Evolutionary conservation across 2,888 invertebrate genomes (phyloP), one percentile per base, ranked within the genome.

Genomic region (Eupithecia subumbrata): DNA sequence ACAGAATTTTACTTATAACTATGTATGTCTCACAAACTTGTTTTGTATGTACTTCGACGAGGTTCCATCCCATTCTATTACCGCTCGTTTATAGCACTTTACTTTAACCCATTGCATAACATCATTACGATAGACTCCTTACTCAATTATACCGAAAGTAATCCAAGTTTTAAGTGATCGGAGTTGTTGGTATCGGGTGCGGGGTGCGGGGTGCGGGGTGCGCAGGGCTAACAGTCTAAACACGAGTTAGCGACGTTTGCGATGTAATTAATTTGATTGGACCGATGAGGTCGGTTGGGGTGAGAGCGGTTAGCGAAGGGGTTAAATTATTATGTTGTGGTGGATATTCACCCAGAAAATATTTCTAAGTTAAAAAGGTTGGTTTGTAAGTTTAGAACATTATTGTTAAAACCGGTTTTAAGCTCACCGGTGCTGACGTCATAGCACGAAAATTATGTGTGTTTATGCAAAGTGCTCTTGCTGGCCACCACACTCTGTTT

Each of bases 221-320:
- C n/a, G n/a, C n/a, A n/a, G 82, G 83, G 86, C 87, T 84, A 85
- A 25, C 60, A 83, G 81, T 85, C 81, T 84, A 87, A 87, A 85
- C 85, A 85, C 81, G 83, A 86, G 86, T 85, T 82, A 81, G 79
- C 78, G 78, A 80, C 84, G 83, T 82, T 83, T 81, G 79, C 81
- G 80, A 82, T 82, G 84, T 86, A 86, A 85, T 87, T 86, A 85
- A 83, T 85, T 86, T 86, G 84, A 86, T 86, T 85, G 84, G 83
- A 85, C 43, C 22, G 69, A 66, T 25, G 12, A 16, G 34, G 67
- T 8, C 48, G 18, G 71, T 43, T 64, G 11, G 16, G 64, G 64
- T 63, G 60, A 2, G 7, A 22, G 73, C 73, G 60, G 60, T 5
- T 14, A 25, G 56, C 56, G 56, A 56, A 60, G 5, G 60, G 12